These are phyloP conservation scores for Brachylomia viminalis DNA, from an alignment of 2,888 invertebrate species.

Conservation along the genomic window DNA sequence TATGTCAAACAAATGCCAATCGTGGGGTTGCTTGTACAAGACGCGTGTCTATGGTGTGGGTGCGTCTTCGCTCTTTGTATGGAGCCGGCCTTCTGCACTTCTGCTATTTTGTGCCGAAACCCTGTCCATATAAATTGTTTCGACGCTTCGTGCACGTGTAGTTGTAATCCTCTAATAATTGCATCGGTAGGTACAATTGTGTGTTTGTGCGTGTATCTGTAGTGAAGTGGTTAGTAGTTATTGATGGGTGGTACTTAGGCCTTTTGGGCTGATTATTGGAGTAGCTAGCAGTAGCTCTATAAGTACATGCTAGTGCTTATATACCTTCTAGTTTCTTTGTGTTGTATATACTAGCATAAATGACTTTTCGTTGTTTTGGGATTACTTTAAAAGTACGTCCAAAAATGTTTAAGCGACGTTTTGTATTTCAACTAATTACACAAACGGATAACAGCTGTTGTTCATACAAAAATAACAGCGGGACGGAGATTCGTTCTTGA, in stretches of 20 bases:
- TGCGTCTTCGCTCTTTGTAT: neutral
- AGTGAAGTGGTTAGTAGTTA: constrained; percentile 32
- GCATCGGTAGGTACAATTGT: constrained; percentile 49
- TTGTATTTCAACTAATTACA: neutral
- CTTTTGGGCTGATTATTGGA: neutral
- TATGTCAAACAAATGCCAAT: neutral
- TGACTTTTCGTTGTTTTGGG: too few species aligned
- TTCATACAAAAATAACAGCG: neutral
- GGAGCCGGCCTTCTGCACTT: neutral
- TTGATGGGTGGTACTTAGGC: constrained; percentile 7
- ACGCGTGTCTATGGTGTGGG: neutral
- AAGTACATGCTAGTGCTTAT: neutral
- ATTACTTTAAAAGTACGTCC: neutral
- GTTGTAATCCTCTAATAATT: constrained; percentile 66
- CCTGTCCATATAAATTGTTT: constrained; percentile 69
- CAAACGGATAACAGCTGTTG: neutral
- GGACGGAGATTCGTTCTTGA: neutral
- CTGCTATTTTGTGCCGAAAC: neutral
- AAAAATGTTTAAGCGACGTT: neutral
- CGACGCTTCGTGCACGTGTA: constrained; percentile 55
- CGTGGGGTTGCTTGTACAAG: too few species aligned
- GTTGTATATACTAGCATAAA: neutral
- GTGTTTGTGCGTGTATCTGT: constrained; percentile 8
- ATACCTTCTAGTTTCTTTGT: neutral
- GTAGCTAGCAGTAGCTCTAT: neutral